phyloP scores from a whole-genome alignment of 2,888 invertebrate species.

The Folsomia candida region DNA sequence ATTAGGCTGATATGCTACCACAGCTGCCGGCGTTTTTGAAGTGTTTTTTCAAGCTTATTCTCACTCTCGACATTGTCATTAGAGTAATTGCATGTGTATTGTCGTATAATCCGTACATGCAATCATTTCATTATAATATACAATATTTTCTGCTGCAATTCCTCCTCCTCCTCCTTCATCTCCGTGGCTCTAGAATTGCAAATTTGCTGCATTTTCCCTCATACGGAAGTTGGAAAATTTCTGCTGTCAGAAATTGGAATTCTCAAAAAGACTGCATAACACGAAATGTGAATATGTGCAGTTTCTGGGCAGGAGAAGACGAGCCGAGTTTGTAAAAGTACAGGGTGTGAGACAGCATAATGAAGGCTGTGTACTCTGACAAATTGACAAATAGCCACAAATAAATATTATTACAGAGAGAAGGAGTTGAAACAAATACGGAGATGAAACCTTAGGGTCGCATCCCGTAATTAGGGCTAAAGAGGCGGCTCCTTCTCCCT shows the following conservation, averaged over 20 bases:
- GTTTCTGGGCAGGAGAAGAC: no score
- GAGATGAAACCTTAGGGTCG: slow-evolving; percentile 17
- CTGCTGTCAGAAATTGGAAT: no score
- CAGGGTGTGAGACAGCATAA: background rate
- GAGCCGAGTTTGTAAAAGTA: no score
- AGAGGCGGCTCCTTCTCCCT: slow-evolving; percentile 19
- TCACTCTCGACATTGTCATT: background rate
- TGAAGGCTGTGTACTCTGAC: background rate
- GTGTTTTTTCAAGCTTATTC: background rate
- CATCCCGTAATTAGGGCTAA: slow-evolving; percentile 27
- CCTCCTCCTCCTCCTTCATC: no score
- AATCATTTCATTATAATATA: no score
- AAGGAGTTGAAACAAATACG: slow-evolving; percentile 21
- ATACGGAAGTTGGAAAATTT: no score
- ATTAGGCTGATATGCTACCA: background rate
- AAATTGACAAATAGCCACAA: slow-evolving; percentile 4
- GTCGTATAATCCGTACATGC: no score
- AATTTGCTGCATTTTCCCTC: no score
- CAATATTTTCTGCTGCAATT: no score
- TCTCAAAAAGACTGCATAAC: no score
- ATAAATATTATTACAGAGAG: background rate
- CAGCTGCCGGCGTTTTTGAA: background rate
- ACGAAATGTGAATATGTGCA: no score
- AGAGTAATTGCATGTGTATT: background rate
- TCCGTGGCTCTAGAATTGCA: no score